phyloP scores from a whole-genome alignment of 2,797 vertebrate genomes.

The Pyrocephalus nanus region DNA sequence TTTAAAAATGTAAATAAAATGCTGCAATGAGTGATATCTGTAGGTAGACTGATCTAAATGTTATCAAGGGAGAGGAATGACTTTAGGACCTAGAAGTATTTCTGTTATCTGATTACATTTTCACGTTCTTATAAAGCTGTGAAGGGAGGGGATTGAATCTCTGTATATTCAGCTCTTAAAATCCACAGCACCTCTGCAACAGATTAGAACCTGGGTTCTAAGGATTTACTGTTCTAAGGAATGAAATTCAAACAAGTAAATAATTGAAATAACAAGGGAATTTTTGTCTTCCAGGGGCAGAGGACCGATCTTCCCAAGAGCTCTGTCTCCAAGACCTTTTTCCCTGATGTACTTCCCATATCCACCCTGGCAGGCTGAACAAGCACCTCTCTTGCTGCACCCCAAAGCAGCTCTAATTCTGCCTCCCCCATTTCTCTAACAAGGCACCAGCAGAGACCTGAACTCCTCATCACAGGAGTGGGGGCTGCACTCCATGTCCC shows the following conservation, averaged over 20 bases:
- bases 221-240: background rate
- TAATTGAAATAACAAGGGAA: background rate
- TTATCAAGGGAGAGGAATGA: background rate
- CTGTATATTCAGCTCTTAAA: background rate
- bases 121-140: background rate
- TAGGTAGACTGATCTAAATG: background rate
- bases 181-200: background rate
- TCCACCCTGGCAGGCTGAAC: accelerated
- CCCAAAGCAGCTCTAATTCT: background rate
- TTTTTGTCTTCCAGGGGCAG: background rate
- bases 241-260: background rate
- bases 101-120: background rate
- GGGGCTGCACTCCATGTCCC: background rate
- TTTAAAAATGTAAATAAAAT: background rate
- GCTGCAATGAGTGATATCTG: background rate
- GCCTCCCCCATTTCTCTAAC: accelerated
- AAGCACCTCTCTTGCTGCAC: background rate
- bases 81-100: background rate
- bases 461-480: accelerated
- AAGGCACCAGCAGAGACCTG: background rate
- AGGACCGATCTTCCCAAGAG: too few species aligned
- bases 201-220: background rate
- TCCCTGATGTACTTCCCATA: accelerated
- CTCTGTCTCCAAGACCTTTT: background rate
- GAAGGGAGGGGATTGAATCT: background rate